Conservation (phyloP, 23 tunicate species). For the Halocynthia aurantium region DNA sequence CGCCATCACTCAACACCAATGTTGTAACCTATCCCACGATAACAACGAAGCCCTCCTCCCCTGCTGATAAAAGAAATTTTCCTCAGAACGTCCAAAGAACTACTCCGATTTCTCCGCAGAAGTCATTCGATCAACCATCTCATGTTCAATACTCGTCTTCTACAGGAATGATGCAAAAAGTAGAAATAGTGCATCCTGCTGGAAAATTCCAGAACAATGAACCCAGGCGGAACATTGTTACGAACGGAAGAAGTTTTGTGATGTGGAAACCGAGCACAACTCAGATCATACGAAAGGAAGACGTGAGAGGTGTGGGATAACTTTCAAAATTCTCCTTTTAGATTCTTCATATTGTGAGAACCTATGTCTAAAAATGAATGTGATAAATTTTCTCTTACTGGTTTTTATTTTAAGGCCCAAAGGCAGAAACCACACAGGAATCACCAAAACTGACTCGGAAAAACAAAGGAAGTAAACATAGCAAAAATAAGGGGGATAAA, state of each 20-base stretch:
- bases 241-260: neutral
- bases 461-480: neutral
- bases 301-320: neutral
- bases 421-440: neutral
- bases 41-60: neutral
- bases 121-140: neutral
- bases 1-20: no score
- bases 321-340: neutral
- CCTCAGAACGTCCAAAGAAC: neutral
- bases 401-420: neutral
- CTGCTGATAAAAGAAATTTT: neutral
- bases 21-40: neutral
- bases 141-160: neutral
- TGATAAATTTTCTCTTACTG: neutral
- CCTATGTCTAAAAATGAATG: neutral
- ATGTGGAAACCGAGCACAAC: constrained; percentile 9
- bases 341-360: neutral
- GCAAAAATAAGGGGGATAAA: neutral
- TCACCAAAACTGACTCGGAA: neutral
- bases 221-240: neutral
- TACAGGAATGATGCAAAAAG: neutral
- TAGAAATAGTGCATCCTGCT: neutral
- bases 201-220: neutral
- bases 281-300: neutral
- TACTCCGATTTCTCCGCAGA: neutral